Percentiles rank a stretch among this genome's conserved stretches.
phyloP scores from a whole-genome alignment of 2,888 invertebrate genomes.

The Drosophila vallismaia region DNA sequence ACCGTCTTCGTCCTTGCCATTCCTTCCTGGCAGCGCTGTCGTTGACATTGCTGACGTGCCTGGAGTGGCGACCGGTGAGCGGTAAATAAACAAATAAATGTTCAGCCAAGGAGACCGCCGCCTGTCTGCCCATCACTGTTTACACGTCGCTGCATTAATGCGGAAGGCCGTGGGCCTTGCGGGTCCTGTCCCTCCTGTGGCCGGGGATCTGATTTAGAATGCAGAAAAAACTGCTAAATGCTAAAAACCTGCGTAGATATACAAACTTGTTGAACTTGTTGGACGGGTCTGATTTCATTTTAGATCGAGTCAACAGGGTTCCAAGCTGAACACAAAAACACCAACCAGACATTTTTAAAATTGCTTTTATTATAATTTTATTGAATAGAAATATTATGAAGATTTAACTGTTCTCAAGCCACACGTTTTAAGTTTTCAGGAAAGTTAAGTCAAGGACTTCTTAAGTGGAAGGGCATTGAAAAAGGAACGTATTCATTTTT shows the following conservation, averaged over 20 bases:
- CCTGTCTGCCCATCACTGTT: conserved; percentile 22
- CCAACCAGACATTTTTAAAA: no score
- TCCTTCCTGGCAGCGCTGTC: conserved; percentile 11
- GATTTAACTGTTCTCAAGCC: no score
- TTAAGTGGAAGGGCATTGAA: no score
- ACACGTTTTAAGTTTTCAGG: no score
- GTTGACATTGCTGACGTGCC: conserved; percentile 53
- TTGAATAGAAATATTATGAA: no score
- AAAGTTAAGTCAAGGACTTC: no score
- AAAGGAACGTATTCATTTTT: no score
- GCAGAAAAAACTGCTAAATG: conserved; percentile 9
- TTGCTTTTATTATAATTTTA: no score
- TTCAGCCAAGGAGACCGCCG: conserved; percentile 24
- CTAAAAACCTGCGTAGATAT: conserved; percentile 15
- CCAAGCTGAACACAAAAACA: no score
- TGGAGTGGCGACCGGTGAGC: conserved; percentile 34
- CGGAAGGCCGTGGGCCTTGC: conserved; percentile 1
- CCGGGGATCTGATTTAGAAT: conserved; percentile 20
- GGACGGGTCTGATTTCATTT: conserved; percentile 12
- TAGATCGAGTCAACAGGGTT: neutral
- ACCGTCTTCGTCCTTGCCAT: conserved; percentile 1
- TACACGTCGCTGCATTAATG: conserved; percentile 45
- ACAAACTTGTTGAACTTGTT: conserved; percentile 30
- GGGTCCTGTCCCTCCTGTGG: neutral
- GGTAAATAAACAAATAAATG: conserved; percentile 39